Evolutionary conservation across 64 coral and sea anemone genomes (phyloP).

Genomic region (Dendronephthya gigantea): DNA sequence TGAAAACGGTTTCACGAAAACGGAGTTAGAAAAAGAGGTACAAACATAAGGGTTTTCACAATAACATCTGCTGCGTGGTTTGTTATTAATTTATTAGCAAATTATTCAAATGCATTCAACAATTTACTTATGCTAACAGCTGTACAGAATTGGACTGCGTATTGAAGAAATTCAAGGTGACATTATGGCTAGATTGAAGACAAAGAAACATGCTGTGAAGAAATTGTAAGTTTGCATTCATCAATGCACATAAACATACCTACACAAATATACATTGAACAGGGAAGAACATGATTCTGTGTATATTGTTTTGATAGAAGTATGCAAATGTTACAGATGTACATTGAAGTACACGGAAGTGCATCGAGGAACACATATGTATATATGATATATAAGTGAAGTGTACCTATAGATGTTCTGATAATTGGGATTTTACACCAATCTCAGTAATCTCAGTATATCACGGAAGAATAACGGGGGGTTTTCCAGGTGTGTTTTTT

Average conservation of each 20-base stretch:
- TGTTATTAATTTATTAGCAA: background rate
- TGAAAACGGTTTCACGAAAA: background rate
- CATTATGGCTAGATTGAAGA: too few relatives aligned
- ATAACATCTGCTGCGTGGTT: background rate
- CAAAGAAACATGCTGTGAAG: too few relatives aligned
- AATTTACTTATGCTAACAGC: background rate
- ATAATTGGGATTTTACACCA: too few relatives aligned
- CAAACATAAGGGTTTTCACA: background rate
- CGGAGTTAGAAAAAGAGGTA: background rate
- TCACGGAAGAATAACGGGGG: too few relatives aligned
- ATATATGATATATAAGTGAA: too few relatives aligned
- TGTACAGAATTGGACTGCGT: background rate
- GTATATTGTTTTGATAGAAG: too few relatives aligned
- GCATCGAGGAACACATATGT: background rate
- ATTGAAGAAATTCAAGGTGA: background rate
- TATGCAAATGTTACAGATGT: background rate
- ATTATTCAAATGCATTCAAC: background rate
- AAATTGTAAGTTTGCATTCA: too few relatives aligned
- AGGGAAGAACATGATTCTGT: too few relatives aligned
- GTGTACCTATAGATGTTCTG: too few relatives aligned
- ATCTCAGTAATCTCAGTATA: too few relatives aligned
- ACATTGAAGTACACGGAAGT: background rate
- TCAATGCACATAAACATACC: background rate
- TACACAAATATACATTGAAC: too few relatives aligned
- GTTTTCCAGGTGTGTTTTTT: too few relatives aligned